Percentiles rank a stretch among this genome's conserved stretches.
These are phyloP conservation scores for Origma solitaria DNA, from an alignment of 2,113 vertebrate genomes.

Conservation along the genomic window DNA sequence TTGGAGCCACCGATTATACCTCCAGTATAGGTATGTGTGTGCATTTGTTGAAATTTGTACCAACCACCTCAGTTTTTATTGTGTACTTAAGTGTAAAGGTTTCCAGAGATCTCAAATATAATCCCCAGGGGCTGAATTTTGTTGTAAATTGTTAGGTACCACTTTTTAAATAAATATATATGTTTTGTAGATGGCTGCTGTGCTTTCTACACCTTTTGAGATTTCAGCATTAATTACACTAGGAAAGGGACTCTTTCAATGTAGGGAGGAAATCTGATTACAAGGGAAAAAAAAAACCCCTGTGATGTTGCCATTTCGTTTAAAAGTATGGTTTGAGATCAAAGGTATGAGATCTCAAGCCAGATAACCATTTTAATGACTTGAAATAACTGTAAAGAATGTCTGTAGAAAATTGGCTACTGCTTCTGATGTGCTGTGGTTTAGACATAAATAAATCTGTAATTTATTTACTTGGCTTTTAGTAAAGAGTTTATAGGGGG, in stretches of 20 bases:
- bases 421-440: not conserved
- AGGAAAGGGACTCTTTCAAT: not conserved
- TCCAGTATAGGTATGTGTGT: slow-evolving; percentile 92
- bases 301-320: not conserved
- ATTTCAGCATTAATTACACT: not conserved
- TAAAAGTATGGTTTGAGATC: not conserved
- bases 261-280: not conserved
- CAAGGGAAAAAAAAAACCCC: not conserved
- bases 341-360: not conserved
- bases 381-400: not conserved
- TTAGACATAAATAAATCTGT: not conserved
- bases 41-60: not conserved
- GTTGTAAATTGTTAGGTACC: not conserved
- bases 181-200: not conserved
- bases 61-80: not conserved
- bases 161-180: not conserved
- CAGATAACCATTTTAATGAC: not conserved
- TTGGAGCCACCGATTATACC: slow-evolving; percentile 99
- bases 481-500: not conserved
- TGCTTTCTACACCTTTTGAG: not conserved
- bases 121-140: not conserved
- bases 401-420: not conserved
- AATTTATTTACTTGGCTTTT: not conserved
- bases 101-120: not conserved
- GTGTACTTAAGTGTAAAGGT: not conserved